Conservation (phyloP, 2,113 vertebrate genomes). For the Leptobrachium leishanense region DNA sequence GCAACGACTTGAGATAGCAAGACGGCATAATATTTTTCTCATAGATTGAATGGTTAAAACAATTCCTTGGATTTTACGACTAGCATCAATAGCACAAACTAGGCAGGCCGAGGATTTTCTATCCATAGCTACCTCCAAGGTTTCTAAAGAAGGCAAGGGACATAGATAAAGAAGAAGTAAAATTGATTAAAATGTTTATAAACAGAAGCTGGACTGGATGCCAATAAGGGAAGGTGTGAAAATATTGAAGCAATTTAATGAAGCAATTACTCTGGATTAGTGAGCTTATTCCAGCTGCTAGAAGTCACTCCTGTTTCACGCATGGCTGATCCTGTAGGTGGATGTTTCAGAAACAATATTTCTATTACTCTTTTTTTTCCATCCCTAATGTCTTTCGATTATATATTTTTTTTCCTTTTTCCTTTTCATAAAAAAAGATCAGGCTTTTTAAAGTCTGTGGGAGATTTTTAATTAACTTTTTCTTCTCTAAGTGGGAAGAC, state of each 20-base stretch:
- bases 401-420: slow-evolving; percentile 25
- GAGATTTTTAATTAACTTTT: slow-evolving; percentile 51
- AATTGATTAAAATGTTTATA: slow-evolving; percentile 48
- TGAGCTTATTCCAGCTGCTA: slow-evolving; percentile 38
- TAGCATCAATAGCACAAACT: neutral
- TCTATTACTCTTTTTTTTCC: slow-evolving; percentile 40
- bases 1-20: too few species aligned
- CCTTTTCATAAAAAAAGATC: slow-evolving; percentile 34
- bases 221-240: slow-evolving; percentile 44
- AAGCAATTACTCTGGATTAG: slow-evolving; percentile 48
- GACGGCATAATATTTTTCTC: too few species aligned
- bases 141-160: neutral
- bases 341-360: slow-evolving; percentile 47
- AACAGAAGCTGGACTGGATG: slow-evolving; percentile 30
- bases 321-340: slow-evolving; percentile 38
- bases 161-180: slow-evolving; percentile 29
- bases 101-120: neutral
- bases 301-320: slow-evolving; percentile 43
- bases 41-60: neutral
- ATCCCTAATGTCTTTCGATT: slow-evolving; percentile 29
- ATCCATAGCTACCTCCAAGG: neutral
- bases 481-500: slow-evolving; percentile 46
- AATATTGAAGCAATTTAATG: slow-evolving; percentile 48
- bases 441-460: slow-evolving; percentile 46
- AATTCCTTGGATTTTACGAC: neutral